phyloP scores from a whole-genome alignment of 2,113 vertebrate genomes.

The Syngnathoides biaculeatus region DNA sequence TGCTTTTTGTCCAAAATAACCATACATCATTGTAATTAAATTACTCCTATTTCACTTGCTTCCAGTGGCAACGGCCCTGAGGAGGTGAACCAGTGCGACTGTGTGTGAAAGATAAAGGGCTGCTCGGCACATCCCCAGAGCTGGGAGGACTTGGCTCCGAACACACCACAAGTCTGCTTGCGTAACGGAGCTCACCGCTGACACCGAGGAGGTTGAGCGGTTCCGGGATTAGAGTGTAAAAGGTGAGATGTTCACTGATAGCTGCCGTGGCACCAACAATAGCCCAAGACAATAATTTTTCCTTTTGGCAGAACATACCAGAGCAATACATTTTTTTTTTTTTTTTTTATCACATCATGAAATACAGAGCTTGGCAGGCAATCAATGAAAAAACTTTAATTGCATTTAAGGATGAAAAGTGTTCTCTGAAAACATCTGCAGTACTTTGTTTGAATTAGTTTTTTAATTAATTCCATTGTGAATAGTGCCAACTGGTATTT shows the following conservation, averaged over 20 bases:
- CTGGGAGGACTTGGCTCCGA: slow-evolving; percentile 61
- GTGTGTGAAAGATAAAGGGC: slow-evolving; percentile 76
- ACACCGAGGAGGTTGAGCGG: slow-evolving; percentile 46
- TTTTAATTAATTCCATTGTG: slow-evolving; percentile 3
- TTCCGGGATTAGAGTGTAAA: slow-evolving; percentile 19
- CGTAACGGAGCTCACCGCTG: slow-evolving; percentile 67
- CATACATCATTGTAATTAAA: neutral
- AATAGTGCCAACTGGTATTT: slow-evolving; percentile 16
- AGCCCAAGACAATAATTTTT: neutral
- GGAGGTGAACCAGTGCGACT: slow-evolving; percentile 67
- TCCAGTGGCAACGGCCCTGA: slow-evolving; percentile 38
- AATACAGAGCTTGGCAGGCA: neutral
- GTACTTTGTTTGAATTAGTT: neutral
- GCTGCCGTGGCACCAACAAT: slow-evolving; percentile 7
- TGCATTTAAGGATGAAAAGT: neutral
- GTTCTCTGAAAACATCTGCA: neutral
- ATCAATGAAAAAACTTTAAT: neutral
- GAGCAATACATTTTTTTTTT: neutral
- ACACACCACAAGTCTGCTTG: slow-evolving; percentile 54
- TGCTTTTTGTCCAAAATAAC: neutral
- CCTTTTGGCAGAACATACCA: neutral
- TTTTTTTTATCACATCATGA: too few relatives aligned
- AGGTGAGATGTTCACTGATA: slow-evolving; percentile 21
- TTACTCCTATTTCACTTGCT: slow-evolving; percentile 22
- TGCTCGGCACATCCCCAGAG: slow-evolving; percentile 64